Evolutionary conservation across 2,113 vertebrate genomes (phyloP), one percentile per base, ranked within the genome.

Genomic region (Rhipidura dahli): DNA sequence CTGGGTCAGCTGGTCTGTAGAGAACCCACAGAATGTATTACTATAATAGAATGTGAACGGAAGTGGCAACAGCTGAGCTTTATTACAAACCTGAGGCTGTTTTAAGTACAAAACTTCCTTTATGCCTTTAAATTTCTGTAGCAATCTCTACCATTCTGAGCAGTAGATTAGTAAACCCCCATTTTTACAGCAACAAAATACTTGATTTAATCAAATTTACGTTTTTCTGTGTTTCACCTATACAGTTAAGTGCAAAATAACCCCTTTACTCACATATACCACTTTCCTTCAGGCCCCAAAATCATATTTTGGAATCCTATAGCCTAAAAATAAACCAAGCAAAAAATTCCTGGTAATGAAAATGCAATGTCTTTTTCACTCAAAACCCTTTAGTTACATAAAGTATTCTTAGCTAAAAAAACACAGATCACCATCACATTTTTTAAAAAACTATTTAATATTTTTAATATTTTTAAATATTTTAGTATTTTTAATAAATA

Each of bases 1-100:
- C 78, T 78, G 92, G 93, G 90, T 97, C 96, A 96, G 95, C 89
- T 97, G 92, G 68, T 91, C 80, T 70, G 60, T n/a, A 86, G 68
- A 91, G 94, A 95, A 50, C 14, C 68, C 91, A 85, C 68, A 95
- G 63, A 96, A 96, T 4, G 1, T 28, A 54, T 30, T 22, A 42
- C 50, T 91, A 45, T 49, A 59, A 33, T 35, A 50, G 76, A 92
- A 86, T 65, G 87, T 30, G 47, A 95, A 81, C 33, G 78, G 86
- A 95, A 96, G 76, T 28, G 44, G 68, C 40, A 91, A 81, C 94
- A 96, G 94, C 90, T 94, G 86, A 63, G 88, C 73, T 93, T 71
- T 93, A 70, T 77, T 66, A 90, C 87, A 93, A 80, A 95, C 73
- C 80, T 94, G 47, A 15, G 23, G 49, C 75, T 92, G 85, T 92